These are phyloP conservation scores for Bucco capensis DNA, from an alignment of 2,113 vertebrate genomes.

Conservation along the genomic window DNA sequence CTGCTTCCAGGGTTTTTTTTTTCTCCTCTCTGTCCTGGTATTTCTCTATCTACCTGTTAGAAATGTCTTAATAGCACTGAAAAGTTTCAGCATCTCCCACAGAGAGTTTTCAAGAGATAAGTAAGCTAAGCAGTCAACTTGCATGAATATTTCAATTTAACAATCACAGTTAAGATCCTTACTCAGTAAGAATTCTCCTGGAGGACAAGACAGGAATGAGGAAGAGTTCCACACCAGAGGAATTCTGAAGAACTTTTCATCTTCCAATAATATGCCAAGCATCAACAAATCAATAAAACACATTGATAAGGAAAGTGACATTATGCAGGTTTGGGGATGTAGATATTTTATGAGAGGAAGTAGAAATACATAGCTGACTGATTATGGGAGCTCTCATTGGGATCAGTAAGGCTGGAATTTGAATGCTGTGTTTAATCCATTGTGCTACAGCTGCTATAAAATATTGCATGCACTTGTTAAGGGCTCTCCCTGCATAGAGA, in stretches of 20 bases:
- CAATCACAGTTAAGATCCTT: neutral
- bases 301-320: rapidly evolving
- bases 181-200: neutral
- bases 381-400: neutral
- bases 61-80: neutral
- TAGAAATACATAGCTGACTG: neutral
- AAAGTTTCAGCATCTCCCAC: neutral
- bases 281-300: neutral
- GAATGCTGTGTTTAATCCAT: neutral
- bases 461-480: neutral
- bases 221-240: neutral
- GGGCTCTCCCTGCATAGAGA: neutral
- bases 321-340: neutral
- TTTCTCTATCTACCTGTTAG: neutral
- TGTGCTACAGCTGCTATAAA: neutral
- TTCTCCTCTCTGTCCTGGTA: neutral
- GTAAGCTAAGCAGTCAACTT: neutral
- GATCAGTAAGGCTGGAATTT: neutral
- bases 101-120: neutral
- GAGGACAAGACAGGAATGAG: neutral
- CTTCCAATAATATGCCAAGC: neutral
- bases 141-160: neutral
- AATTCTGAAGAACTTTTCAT: neutral
- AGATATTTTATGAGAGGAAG: neutral
- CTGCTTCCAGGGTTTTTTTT: neutral